A percentile compares a stretch with the other conserved stretches of the same genome.
Evolutionary conservation across 2,888 invertebrate species (phyloP).

Genomic region (Caenorhabditis japonica): DNA sequence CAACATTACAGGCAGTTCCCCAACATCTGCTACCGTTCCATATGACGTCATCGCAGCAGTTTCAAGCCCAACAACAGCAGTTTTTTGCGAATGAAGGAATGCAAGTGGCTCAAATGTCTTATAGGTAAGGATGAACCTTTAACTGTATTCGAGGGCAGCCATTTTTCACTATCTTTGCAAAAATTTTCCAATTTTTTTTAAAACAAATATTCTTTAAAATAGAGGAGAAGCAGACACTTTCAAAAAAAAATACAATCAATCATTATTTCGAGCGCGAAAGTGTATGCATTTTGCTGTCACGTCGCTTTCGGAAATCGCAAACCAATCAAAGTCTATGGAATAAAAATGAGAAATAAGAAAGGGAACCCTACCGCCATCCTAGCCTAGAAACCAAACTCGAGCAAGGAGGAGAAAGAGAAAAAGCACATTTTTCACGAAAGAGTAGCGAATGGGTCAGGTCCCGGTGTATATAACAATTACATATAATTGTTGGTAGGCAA

Average conservation of each 20-base stretch:
- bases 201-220: too few species aligned
- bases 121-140: constrained; percentile 25
- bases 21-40: constrained; percentile 33
- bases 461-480: constrained; percentile 53
- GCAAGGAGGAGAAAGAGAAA: constrained; percentile 9
- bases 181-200: too few species aligned
- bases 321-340: too few species aligned
- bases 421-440: constrained; percentile 49
- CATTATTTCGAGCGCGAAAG: constrained; percentile 45
- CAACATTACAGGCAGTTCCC: constrained; percentile 47
- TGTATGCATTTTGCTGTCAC: constrained; percentile 2
- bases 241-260: constrained; percentile 36
- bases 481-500: constrained; percentile 45
- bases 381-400: not conserved
- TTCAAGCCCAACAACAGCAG: constrained; percentile 21
- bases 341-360: too few species aligned
- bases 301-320: too few species aligned
- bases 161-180: too few species aligned
- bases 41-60: constrained; percentile 45
- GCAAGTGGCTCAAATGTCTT: constrained; percentile 29
- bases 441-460: constrained; percentile 26
- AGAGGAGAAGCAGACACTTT: constrained; percentile 38
- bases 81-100: constrained; percentile 29
- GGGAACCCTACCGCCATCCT: too few species aligned
- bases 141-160: too few species aligned